Conservation (phyloP, 1,140 invertebrate genomes). For the Musca domestica region DNA sequence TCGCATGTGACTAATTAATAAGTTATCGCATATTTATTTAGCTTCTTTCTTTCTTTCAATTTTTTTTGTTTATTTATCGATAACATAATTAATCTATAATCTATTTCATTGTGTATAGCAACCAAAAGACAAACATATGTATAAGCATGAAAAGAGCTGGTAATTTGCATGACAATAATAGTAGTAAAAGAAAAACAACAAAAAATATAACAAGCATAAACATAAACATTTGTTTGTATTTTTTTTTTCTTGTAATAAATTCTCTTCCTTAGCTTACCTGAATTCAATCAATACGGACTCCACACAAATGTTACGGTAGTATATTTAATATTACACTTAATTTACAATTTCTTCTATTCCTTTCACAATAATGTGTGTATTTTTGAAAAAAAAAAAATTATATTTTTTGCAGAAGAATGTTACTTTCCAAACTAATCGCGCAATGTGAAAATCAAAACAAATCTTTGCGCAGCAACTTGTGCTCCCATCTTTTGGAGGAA, state of each 20-base stretch:
- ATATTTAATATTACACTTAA: background rate
- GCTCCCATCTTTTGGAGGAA: background rate
- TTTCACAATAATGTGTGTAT: too few relatives aligned
- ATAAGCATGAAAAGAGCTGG: too few relatives aligned
- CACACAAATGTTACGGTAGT: conserved; percentile 1
- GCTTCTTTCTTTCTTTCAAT: too few relatives aligned
- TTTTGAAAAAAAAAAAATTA: too few relatives aligned
- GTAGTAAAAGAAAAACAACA: too few relatives aligned
- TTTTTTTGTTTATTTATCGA: background rate
- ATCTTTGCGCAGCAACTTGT: background rate
- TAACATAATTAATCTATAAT: background rate
- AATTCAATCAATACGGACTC: conserved; percentile 11
- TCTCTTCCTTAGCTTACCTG: background rate
- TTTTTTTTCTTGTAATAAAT: background rate
- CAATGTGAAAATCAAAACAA: conserved; percentile 12
- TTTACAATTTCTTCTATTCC: too few relatives aligned
- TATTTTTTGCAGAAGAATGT: conserved; percentile 1
- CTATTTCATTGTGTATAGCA: too few relatives aligned
- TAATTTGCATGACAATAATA: too few relatives aligned
- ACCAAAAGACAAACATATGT: too few relatives aligned
- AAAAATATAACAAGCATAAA: too few relatives aligned
- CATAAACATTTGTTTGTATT: background rate
- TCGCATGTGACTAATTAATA: background rate
- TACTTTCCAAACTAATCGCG: background rate
- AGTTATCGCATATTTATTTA: too few relatives aligned